Conservation (phyloP, 2,888 invertebrate genomes). For the Deroplatys truncata region DNA sequence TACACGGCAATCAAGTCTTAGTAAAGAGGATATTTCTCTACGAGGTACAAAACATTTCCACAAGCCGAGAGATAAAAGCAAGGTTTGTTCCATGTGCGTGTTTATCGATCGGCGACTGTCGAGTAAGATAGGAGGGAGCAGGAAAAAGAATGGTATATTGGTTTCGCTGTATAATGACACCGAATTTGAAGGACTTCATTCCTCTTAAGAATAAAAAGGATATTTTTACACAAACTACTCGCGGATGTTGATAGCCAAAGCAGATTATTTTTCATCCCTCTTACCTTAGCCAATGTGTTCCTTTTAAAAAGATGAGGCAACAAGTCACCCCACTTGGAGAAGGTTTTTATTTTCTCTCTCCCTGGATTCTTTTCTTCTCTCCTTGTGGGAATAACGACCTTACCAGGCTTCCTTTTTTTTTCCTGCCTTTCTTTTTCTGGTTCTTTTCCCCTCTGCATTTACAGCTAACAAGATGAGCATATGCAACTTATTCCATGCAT, state of each 20-base stretch:
- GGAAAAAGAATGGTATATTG: too few species aligned
- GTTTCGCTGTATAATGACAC: too few species aligned
- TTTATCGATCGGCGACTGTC: not conserved
- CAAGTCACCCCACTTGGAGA: not conserved
- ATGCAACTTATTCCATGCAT: not conserved
- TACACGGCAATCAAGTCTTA: too few species aligned
- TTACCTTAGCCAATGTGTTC: not conserved
- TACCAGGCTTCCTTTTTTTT: not conserved
- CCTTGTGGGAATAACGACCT: not conserved
- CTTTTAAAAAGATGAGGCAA: not conserved
- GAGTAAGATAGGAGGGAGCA: too few species aligned
- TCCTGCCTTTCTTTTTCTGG: not conserved
- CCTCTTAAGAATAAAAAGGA: not conserved
- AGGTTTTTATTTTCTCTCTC: not conserved
- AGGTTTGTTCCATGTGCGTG: not conserved
- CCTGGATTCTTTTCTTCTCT: too few species aligned
- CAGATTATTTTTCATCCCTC: not conserved
- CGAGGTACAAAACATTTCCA: too few species aligned
- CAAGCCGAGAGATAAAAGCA: not conserved
- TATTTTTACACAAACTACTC: not conserved
- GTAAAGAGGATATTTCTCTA: too few species aligned
- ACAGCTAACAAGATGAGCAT: not conserved
- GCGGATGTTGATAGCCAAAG: not conserved
- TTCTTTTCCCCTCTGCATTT: not conserved
- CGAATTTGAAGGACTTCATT: not conserved